These are phyloP conservation scores for Trachops cirrhosus DNA, from an alignment of 2,797 vertebrate species.

Conservation along the genomic window DNA sequence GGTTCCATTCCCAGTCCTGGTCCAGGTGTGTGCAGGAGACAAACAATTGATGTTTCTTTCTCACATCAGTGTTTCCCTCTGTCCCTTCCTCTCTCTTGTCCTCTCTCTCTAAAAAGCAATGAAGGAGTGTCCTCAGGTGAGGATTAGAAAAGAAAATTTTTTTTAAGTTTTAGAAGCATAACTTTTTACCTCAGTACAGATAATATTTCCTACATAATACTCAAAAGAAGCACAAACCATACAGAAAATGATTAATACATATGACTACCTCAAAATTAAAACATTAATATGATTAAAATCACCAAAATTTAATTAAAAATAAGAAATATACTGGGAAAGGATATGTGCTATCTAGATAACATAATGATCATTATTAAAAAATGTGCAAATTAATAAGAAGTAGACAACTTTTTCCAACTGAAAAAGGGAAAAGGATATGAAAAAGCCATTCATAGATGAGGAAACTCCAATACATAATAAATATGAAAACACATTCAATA, in stretches of 20 bases:
- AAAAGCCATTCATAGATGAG: background rate
- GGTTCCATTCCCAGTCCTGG: no score
- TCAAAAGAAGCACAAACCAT: background rate
- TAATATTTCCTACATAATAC: background rate
- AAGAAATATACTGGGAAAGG: background rate
- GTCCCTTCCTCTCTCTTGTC: no score
- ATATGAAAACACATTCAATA: background rate
- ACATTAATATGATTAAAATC: background rate
- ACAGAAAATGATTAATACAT: background rate
- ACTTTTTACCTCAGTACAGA: background rate
- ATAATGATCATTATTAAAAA: background rate
- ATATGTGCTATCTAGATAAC: background rate
- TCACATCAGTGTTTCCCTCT: no score
- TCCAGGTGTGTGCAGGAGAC: no score
- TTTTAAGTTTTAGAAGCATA: background rate
- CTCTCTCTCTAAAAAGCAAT: no score
- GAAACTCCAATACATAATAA: background rate
- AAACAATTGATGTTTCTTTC: no score
- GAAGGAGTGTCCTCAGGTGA: no score
- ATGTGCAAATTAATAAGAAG: background rate
- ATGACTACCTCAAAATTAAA: constrained; percentile 5
- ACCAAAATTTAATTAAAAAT: constrained; percentile 31
- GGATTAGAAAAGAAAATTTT: no score
- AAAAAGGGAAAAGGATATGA: background rate
- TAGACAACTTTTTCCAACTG: background rate